phyloP scores from a whole-genome alignment of 2,888 invertebrate genomes.

The Cataglyphis albicans region DNA sequence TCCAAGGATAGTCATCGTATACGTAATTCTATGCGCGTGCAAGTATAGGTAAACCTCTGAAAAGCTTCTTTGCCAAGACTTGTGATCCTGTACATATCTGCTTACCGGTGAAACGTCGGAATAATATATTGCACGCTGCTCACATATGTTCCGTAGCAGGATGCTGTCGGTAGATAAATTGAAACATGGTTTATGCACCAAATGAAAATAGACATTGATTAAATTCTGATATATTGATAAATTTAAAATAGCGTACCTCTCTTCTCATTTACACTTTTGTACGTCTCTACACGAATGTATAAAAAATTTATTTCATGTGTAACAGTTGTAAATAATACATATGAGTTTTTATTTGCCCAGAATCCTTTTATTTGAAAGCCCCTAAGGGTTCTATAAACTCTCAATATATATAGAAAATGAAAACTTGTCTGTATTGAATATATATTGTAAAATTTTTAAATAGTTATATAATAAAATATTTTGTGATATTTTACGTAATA shows the following conservation, averaged over 20 bases:
- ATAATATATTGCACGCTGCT: slow-evolving; percentile 37
- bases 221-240: slow-evolving; percentile 23
- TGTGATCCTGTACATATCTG: slow-evolving; percentile 37
- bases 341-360: background rate
- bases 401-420: slow-evolving; percentile 11
- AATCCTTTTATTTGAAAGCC: slow-evolving; percentile 8
- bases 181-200: slow-evolving; percentile 26
- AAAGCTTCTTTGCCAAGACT: slow-evolving; percentile 62
- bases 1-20: slow-evolving; percentile 22
- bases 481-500: background rate
- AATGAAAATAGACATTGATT: slow-evolving; percentile 20
- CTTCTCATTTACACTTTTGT: slow-evolving; percentile 2
- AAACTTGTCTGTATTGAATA: background rate
- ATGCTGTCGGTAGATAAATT: slow-evolving; percentile 26
- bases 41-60: slow-evolving; percentile 47
- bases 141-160: background rate
- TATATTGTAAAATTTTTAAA: slow-evolving; percentile 22
- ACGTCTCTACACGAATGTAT: background rate
- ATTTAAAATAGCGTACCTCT: slow-evolving; percentile 4
- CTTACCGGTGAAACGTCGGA: slow-evolving; percentile 32
- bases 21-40: slow-evolving; percentile 36
- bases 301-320: slow-evolving; percentile 15
- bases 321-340: slow-evolving; percentile 16
- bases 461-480: background rate
- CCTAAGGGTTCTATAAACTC: slow-evolving; percentile 6